These are phyloP conservation scores for Megaceryle maxima DNA, from an alignment of 2,113 vertebrate species.

Conservation along the genomic window DNA sequence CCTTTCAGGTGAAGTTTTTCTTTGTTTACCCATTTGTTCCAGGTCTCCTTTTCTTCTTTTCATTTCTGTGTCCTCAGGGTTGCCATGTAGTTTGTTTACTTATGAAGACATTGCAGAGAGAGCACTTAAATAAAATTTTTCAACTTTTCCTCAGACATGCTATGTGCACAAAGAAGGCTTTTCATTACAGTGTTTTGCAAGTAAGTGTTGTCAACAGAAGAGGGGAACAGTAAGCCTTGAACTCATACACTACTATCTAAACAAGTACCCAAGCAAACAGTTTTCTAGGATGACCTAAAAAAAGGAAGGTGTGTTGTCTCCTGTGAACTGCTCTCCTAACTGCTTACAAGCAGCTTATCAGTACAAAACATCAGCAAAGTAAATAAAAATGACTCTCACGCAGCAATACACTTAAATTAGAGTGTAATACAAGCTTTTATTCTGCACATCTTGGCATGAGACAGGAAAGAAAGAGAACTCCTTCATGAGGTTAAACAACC, in stretches of 20 bases:
- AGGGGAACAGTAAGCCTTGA: background rate
- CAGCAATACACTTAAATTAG: background rate
- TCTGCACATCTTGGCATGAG: background rate
- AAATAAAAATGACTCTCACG: background rate
- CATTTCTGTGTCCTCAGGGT: background rate
- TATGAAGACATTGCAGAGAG: background rate
- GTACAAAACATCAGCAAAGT: background rate
- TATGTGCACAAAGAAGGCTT: background rate
- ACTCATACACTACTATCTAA: background rate
- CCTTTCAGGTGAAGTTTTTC: background rate
- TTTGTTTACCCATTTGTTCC: background rate
- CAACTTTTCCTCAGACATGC: background rate
- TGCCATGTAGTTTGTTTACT: background rate
- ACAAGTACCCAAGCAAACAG: background rate
- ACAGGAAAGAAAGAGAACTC: background rate
- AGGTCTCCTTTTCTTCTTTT: background rate
- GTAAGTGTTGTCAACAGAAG: background rate
- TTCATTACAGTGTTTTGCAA: background rate
- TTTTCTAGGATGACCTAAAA: background rate
- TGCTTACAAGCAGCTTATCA: background rate
- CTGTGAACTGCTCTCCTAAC: background rate
- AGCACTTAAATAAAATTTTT: background rate
- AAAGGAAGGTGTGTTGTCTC: background rate
- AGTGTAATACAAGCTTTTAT: background rate
- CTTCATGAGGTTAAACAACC: background rate